Base-by-base conservation (phyloP, 2,797 vertebrate species). In the Sparus aurata region DNA sequence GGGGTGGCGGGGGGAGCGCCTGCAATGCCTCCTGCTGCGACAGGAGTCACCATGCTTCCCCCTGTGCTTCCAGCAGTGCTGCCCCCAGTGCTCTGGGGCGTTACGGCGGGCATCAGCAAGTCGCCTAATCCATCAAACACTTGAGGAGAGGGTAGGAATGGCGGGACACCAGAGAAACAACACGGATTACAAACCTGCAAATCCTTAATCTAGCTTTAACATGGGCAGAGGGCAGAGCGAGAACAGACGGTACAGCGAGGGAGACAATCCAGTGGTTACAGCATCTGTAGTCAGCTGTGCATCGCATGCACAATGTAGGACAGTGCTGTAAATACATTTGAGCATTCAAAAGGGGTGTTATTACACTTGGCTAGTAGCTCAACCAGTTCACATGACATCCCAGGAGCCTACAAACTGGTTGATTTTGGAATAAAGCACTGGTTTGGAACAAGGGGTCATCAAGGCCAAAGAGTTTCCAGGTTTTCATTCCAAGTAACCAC, bases 51-150 rank as follows among this genome's bases (percentile, higher is more conserved):
- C 49, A 95, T 83, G 84, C 90, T 92, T 25, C 92, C 92, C 15
- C 83, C 88, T 15, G 79, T 81, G 94, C 93, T 91, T 85, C 81
- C 90, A 90, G 91, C 63, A 69, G 93, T 92, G 95, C 95, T 93
- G 89, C 90, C 93, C 89, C 94, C 93, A 82, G 98, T 97, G 87
- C 97, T 97, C 83, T 98, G 91, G 68, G 98, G 98, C 30, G 96
- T 97, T 94, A 98, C 92, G 3, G 97, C 96, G 30, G 98, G 98
- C 96, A 99, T 98, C 87, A 99, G 96, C 93, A 99, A 95, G 89
- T 98, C 98, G 73, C 97, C 98, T 98, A 99, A 95, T 89, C 97
- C 98, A 89, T 94, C 98, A 91, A 99, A 98, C 94, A 98, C 98
- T 99, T 86, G 11, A 23, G 65, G 23, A 78, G 61, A 77, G 61